A percentile compares a stretch with the other conserved stretches of the same genome.
Conservation (phyloP, 1,140 invertebrate species). For the Phthorimaea operculella region DNA sequence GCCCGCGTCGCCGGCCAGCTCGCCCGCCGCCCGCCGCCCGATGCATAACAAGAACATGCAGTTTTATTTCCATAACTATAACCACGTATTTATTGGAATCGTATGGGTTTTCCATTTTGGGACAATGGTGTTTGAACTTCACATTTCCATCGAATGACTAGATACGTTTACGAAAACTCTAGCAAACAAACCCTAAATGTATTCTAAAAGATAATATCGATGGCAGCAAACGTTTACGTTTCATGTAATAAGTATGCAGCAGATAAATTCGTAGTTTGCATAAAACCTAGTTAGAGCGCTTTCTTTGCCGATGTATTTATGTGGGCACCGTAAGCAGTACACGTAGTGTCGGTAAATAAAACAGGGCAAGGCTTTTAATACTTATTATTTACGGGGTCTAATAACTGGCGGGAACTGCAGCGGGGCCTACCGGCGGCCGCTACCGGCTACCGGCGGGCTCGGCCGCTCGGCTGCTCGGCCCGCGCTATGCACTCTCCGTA, state of each 20-base stretch:
- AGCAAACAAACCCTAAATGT: not conserved
- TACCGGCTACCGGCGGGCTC: slow-evolving; percentile 11
- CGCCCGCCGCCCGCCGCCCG: slow-evolving; percentile 1
- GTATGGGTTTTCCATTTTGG: not conserved
- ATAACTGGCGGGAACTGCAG: slow-evolving; percentile 35
- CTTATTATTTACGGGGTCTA: slow-evolving; percentile 59
- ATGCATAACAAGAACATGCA: not conserved
- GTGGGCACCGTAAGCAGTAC: slow-evolving; percentile 28
- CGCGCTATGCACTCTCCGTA: not conserved
- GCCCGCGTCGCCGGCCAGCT: slow-evolving; percentile 8
- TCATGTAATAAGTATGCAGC: not conserved
- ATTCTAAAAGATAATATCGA: not conserved
- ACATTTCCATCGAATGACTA: too few relatives aligned
- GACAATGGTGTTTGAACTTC: not conserved
- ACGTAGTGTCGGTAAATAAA: slow-evolving; percentile 55
- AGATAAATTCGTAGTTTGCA: slow-evolving; percentile 2
- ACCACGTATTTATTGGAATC: slow-evolving; percentile 7
- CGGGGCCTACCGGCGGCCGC: slow-evolving; percentile 3
- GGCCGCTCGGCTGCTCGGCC: slow-evolving; percentile 17
- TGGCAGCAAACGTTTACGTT: not conserved
- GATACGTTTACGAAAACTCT: too few relatives aligned
- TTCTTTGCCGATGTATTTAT: slow-evolving; percentile 25
- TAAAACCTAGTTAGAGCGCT: not conserved
- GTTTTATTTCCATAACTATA: slow-evolving; percentile 6
- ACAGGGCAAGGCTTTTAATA: slow-evolving; percentile 46